Evolutionary conservation across 2,113 vertebrate species (phyloP), one percentile per base, ranked within the genome.

Genomic region (Eclectus roratus): DNA sequence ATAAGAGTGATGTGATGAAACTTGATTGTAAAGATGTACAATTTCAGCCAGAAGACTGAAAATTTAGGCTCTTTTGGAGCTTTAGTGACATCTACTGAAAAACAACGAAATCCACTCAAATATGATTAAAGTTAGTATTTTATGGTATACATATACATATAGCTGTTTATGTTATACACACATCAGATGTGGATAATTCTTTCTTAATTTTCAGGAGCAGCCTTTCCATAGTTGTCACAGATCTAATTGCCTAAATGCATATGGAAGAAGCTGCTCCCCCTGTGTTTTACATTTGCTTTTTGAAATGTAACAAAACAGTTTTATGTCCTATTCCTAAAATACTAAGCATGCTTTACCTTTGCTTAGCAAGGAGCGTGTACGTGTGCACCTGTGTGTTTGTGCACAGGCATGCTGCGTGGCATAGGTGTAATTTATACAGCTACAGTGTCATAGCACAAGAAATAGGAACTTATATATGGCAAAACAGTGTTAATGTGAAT

Each of bases 81-180:
- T 91, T 81, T 96, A 88, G 83, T 94, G 96, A 97, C 96, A 96
- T 78, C 94, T 97, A 92, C 65, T 85, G 95, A 93, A 91, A 84
- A 78, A 9, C 39, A 89, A 29, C 19, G 69, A 95, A 93, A 89
- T 47, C 19, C 52, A 68, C 25, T 14, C 7, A 84, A 80, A 77
- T 23, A 28, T 8, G 9, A 46, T n/a, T 60, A 47, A 80, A 77
- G 16, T 3, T 58, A 53, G 0, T 56, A 84, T 43, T 88, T 61
- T 44, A 65, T 61, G 43, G 25, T 46, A 14, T n/a, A 8, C 6
- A 3, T 52, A 19, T 17, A 13, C 39, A 70, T 63, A 53, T 46
- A 66, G 43, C 43, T 35, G 33, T 3, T 10, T 23, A 25, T 11
- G 28, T 58, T 55, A 55, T 11, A 44, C 10, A 64, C 11, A 25